Conservation (phyloP, 2,113 vertebrate species). For the Chaenogobius annularis region DNA sequence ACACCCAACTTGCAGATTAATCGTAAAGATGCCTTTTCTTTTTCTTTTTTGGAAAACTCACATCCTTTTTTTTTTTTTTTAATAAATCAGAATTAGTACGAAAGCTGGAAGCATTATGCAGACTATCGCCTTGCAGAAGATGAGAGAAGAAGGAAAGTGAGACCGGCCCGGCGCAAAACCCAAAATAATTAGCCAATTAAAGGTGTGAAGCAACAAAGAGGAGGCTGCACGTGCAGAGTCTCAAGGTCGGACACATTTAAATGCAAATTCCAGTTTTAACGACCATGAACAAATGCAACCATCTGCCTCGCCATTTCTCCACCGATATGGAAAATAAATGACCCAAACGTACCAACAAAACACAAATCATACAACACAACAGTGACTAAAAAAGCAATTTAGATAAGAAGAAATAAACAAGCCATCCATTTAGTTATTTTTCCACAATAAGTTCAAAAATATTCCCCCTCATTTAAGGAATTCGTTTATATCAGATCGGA, state of each 20-base stretch:
- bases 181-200: constrained; percentile 80
- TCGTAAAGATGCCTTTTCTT: neutral
- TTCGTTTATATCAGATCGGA: no score
- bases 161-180: constrained; percentile 64
- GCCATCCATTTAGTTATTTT: neutral
- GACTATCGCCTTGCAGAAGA: constrained; percentile 66
- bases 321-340: constrained; percentile 44
- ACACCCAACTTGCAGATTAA: neutral
- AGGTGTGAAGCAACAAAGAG: constrained; percentile 73
- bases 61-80: no score
- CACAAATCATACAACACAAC: constrained; percentile 38
- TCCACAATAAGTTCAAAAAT: neutral
- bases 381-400: constrained; percentile 1
- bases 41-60: constrained; percentile 34
- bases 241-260: constrained; percentile 78
- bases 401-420: neutral
- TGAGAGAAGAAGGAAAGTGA: constrained; percentile 59
- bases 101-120: constrained; percentile 59
- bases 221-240: constrained; percentile 55
- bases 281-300: constrained; percentile 71
- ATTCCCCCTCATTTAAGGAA: no score
- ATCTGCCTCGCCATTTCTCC: constrained; percentile 55
- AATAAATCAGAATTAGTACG: no score
- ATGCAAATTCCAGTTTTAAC: constrained; percentile 76
- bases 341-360: constrained; percentile 44